phyloP scores from a whole-genome alignment of 2,888 invertebrate species.

The Choristoneura rosaceana region DNA sequence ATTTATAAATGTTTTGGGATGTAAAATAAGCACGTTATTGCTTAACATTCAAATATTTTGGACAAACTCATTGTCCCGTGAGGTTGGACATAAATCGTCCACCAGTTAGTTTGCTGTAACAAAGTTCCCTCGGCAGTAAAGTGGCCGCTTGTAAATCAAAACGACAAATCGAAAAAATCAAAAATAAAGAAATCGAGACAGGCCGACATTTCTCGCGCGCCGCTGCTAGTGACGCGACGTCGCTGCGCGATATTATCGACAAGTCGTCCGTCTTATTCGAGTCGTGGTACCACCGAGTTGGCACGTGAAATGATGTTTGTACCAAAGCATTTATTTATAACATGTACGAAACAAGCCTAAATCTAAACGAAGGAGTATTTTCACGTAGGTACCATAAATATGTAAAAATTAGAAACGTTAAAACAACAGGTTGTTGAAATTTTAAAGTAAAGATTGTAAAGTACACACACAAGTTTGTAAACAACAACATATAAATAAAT shows the following conservation, averaged over 20 bases:
- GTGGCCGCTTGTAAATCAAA: slow-evolving; percentile 82
- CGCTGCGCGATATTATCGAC: slow-evolving; percentile 51
- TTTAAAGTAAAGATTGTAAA: too few species aligned
- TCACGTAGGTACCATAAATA: not conserved
- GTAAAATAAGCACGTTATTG: slow-evolving; percentile 69
- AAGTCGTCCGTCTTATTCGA: slow-evolving; percentile 32
- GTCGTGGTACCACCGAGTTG: slow-evolving; percentile 2
- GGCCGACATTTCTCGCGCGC: slow-evolving; percentile 68
- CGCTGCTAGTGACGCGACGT: slow-evolving; percentile 60
- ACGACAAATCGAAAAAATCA: slow-evolving; percentile 76
- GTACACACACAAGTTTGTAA: too few species aligned
- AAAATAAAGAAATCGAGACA: slow-evolving; percentile 70
- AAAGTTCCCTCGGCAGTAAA: slow-evolving; percentile 81
- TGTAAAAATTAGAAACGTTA: too few species aligned
- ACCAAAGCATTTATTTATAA: not conserved
- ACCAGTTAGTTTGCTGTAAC: slow-evolving; percentile 78
- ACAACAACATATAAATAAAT: not conserved
- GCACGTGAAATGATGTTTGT: not conserved
- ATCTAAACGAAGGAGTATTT: not conserved
- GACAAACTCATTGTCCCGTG: slow-evolving; percentile 71
- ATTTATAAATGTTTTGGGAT: slow-evolving; percentile 50
- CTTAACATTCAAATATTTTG: slow-evolving; percentile 77
- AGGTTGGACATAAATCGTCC: slow-evolving; percentile 76
- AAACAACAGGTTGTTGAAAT: too few species aligned
- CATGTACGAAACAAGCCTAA: not conserved